Conservation (phyloP, 2,888 invertebrate genomes). For the Allacma fusca region DNA sequence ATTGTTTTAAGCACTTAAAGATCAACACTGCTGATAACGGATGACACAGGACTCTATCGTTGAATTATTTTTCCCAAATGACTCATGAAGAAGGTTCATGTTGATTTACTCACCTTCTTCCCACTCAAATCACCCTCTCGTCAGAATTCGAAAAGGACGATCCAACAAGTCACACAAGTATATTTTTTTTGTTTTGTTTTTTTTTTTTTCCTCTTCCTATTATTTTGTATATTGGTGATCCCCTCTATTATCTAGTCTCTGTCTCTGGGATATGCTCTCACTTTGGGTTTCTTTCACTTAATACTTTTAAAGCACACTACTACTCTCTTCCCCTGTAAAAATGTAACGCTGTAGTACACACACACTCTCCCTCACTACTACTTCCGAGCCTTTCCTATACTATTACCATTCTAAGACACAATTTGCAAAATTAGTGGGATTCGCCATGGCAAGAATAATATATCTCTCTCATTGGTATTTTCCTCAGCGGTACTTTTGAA, state of each 20-base stretch:
- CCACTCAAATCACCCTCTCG: not conserved
- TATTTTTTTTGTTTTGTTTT: not conserved
- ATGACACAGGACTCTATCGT: not conserved
- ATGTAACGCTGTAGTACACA: too few relatives aligned
- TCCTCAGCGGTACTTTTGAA: not conserved
- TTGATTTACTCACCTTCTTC: not conserved
- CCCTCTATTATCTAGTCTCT: too few relatives aligned
- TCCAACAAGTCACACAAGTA: not conserved
- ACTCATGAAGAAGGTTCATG: conserved; percentile 9
- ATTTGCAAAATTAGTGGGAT: conserved; percentile 1
- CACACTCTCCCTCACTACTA: too few relatives aligned
- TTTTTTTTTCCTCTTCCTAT: not conserved
- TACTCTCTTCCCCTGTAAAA: too few relatives aligned
- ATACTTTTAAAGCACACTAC: too few relatives aligned
- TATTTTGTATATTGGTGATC: not conserved
- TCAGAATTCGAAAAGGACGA: not conserved
- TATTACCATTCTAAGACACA: not conserved
- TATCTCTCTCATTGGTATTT: conserved; percentile 16
- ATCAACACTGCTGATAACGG: not conserved
- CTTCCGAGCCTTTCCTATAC: too few relatives aligned
- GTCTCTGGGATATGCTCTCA: too few relatives aligned
- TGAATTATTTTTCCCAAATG: not conserved
- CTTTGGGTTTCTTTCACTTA: too few relatives aligned
- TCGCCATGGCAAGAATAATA: conserved; percentile 1
- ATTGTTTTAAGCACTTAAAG: not conserved